Conservation (phyloP, 2,797 vertebrate species). For the Rhadinocentrus ornatus region DNA sequence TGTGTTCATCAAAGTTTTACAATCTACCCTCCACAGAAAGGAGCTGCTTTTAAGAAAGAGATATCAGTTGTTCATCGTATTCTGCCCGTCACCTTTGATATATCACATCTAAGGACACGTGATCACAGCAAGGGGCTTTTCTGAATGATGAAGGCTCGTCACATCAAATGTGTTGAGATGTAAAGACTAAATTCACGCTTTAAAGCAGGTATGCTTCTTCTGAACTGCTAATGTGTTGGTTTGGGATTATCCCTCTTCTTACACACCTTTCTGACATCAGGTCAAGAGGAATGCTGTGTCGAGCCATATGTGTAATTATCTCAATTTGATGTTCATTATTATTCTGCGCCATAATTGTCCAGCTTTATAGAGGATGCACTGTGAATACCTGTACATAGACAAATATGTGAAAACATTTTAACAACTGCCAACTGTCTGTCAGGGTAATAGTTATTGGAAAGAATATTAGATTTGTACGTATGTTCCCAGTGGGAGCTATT, state of each 20-base stretch:
- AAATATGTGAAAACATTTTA: too few species aligned
- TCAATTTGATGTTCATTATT: neutral
- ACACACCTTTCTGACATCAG: neutral
- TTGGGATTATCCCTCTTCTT: constrained; percentile 14
- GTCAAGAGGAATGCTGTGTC: neutral
- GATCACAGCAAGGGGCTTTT: constrained; percentile 5
- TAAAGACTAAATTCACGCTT: neutral
- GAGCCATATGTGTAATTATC: neutral
- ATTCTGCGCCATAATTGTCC: neutral
- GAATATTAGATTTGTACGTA: too few species aligned
- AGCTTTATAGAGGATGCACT: neutral
- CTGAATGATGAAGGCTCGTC: neutral
- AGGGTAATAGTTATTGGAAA: neutral
- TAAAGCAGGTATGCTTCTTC: neutral
- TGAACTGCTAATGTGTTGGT: neutral
- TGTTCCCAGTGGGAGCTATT: neutral
- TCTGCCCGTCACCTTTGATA: neutral
- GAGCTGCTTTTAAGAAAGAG: neutral
- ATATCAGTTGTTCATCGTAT: neutral
- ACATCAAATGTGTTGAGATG: neutral
- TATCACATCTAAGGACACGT: neutral
- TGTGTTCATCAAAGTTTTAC: neutral
- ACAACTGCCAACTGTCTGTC: neutral
- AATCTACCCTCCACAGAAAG: neutral
- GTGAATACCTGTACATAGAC: neutral